Base-by-base conservation (phyloP, 2,888 invertebrate genomes). In the Neelides folsomi region DNA sequence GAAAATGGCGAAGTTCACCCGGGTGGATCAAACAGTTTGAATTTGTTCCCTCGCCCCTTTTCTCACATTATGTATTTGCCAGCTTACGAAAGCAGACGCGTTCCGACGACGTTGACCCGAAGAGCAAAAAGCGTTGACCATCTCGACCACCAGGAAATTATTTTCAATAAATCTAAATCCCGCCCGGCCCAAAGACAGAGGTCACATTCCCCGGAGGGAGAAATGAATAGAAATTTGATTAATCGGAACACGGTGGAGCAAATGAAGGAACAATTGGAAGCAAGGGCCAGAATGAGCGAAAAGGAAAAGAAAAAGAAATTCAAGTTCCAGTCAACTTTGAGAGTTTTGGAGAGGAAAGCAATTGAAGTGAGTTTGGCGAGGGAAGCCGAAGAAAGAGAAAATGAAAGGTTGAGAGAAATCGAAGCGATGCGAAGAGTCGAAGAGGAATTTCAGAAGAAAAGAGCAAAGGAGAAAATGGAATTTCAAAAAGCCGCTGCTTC, bases 401-500 rank as follows among this genome's bases (percentile, higher is more conserved):
- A 79, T 50, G 81, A 84, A 70, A 72, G 86, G 49, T 74, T 80
- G 52, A 78, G 80, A 55, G 86, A 87, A 69, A 73, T 85, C 66
- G 85, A 86, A 70, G 84, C 83, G 58, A 85, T 88, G 82, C 78
- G 82, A 65, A 78, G 82, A 67, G 87, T 87, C 3, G 86, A 87
- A 67, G 86, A 87, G 68, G 87, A 88, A 69, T 88, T 88, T 70
- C 86, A 87, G 69, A 76, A 80, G 58, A 87, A 88, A 70, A 75
- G 88, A 41, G 86, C 85, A 37, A 71, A 74, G 20, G 72, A 73
- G 60, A 72, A 72, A 39, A 47, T 47, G 39, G 57, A 54, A 44
- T 49, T 51, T 52, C 56, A 63, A 20, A 56, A 51, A 16, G 7
- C 8, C 16, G 38, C 16, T 39, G 35, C 38, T 27, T 53, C 15